Percentiles rank a stretch among this genome's conserved stretches.
These are phyloP conservation scores for Stenurella melanura DNA, from an alignment of 2,888 invertebrate species.

Conservation along the genomic window DNA sequence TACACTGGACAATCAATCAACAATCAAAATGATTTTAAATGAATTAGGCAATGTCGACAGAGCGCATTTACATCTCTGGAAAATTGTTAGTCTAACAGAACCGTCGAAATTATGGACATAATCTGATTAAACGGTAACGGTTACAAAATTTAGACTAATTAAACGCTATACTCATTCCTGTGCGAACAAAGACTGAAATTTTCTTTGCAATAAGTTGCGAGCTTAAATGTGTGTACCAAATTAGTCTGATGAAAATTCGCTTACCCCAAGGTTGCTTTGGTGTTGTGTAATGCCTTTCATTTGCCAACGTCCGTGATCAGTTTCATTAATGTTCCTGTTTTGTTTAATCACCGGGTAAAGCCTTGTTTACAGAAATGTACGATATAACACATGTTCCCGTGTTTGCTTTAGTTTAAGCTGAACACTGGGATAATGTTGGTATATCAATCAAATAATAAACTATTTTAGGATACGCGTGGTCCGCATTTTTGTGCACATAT, in stretches of 20 bases:
- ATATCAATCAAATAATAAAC: slow-evolving; percentile 3
- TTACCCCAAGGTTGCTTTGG: background rate
- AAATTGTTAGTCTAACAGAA: too few relatives aligned
- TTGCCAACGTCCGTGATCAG: slow-evolving; percentile 11
- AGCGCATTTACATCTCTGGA: too few relatives aligned
- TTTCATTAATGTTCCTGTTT: slow-evolving; percentile 31
- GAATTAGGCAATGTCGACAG: too few relatives aligned
- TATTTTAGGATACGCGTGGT: background rate
- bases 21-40: too few relatives aligned
- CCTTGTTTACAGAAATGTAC: slow-evolving; percentile 25
- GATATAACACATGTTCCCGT: slow-evolving; percentile 22
- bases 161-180: too few relatives aligned
- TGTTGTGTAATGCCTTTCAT: background rate
- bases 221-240: background rate
- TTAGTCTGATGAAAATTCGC: background rate
- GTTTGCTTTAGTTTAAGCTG: slow-evolving; percentile 11
- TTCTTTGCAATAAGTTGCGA: too few relatives aligned
- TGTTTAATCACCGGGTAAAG: slow-evolving; percentile 24
- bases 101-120: too few relatives aligned
- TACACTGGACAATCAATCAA: too few relatives aligned
- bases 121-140: too few relatives aligned
- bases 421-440: background rate
- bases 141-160: too few relatives aligned
- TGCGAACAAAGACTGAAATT: too few relatives aligned
- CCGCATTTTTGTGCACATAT: background rate